Evolutionary conservation across 23 tunicate species (phyloP), one percentile per base, ranked within the genome.

Genomic region (Trididemnum miniatum): DNA sequence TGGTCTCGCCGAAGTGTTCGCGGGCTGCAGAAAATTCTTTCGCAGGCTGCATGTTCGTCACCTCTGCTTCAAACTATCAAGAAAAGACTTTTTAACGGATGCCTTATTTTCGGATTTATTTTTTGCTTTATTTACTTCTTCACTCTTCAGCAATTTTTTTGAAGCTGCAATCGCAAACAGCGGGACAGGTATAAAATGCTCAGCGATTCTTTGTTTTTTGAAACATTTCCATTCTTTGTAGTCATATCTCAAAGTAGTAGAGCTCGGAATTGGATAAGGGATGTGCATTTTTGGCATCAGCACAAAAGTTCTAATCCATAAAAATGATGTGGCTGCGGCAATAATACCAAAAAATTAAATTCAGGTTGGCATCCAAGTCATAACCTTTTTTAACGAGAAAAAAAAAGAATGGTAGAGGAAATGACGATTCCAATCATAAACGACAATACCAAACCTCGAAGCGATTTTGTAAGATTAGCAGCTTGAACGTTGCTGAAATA

Each of bases 401-500:
- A 71, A 23, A 66, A 71, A 28, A 82, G 50, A 1, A 82, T 1
- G 1, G 69, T 22, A 5, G 78, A 51, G 18, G 86, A 71, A 7
- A 34, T 49, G 32, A n/a, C 64, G 32, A 82, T 31, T 0, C 86
- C 86, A 30, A 27, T 71, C 4, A 69, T 33, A 1, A 82, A 71
- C 32, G 79, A 71, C 51, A 71, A 15, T 20, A 77, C 26, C 5
- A 54, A 27, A 32, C 82, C 82, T 18, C 28, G 26, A 22, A 4
- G 39, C 34, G 3, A 51, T 29, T 54, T 71, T 26, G 83, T 73
- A 27, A 88, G 71, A 51, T 81, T 73, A 18, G 82, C 86, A 22
- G 65, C 34, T 44, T 87, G 92, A 12, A 81, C 50, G 76, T 87
- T 87, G 59, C 79, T 74, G 59, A 74, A 33, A 22, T 12, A 20